Evolutionary conservation across 2,888 invertebrate species (phyloP).

Genomic region (Tenthredo mesomela): DNA sequence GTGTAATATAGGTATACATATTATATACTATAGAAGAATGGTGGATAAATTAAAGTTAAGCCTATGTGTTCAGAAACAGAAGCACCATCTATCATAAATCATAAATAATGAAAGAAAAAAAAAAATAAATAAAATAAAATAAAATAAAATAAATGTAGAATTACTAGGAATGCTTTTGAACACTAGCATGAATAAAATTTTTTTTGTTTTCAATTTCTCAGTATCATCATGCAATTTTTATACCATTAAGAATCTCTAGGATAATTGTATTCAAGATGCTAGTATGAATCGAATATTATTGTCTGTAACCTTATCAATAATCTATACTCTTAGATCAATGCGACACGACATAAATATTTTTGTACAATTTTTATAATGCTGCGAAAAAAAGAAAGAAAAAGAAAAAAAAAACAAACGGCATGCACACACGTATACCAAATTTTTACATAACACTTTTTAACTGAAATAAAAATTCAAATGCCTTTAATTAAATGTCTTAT

Average conservation of each 20-base stretch:
- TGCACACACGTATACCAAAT: not conserved
- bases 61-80: not conserved
- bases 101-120: not conserved
- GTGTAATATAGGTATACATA: not conserved
- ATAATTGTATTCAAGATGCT: slow-evolving; percentile 3
- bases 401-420: not conserved
- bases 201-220: no score
- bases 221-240: not conserved
- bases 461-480: not conserved
- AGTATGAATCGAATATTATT: slow-evolving; percentile 8
- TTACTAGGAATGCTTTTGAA: not conserved
- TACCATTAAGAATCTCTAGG: not conserved
- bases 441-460: not conserved
- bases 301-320: not conserved
- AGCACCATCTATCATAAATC: not conserved
- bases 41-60: not conserved
- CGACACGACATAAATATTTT: slow-evolving; percentile 6
- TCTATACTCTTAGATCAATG: not conserved
- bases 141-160: not conserved
- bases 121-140: not conserved
- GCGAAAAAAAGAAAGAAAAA: not conserved
- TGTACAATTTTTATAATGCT: slow-evolving; percentile 22
- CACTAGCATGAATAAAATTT: not conserved
- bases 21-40: not conserved
- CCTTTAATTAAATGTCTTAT: not conserved